phyloP scores from a whole-genome alignment of 37 sponge, comb jelly and placozoan species.

The Cladorhizidae sp. region DNA sequence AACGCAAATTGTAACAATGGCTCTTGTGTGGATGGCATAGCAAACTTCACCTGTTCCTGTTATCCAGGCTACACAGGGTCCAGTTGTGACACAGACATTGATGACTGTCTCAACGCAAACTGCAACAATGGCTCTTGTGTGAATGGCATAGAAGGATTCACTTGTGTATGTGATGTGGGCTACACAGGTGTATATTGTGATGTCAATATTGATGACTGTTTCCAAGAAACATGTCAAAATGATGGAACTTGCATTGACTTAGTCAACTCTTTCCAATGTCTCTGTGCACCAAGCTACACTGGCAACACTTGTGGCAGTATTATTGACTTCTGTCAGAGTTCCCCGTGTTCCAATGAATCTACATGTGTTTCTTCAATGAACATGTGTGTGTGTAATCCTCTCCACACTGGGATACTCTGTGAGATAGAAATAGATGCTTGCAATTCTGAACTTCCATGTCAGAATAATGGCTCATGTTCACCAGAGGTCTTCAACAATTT shows the following conservation, averaged over 20 bases:
- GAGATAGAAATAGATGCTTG: neutral
- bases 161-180: conserved; percentile 44
- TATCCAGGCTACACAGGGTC: conserved; percentile 9
- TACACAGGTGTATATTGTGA: conserved; percentile 63
- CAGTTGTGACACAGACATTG: conserved; percentile 32
- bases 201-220: conserved; percentile 28
- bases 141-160: conserved; percentile 20
- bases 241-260: conserved; percentile 54
- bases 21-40: conserved; percentile 27
- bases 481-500: neutral
- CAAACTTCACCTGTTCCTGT: conserved; percentile 7
- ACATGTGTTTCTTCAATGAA: conserved; percentile 3
- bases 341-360: conserved; percentile 28
- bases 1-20: conserved; percentile 40
- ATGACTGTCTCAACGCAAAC: conserved; percentile 48
- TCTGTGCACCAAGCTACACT: conserved; percentile 50
- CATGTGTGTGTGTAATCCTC: conserved; percentile 18
- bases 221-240: conserved; percentile 1
- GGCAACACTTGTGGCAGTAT: conserved; percentile 39
- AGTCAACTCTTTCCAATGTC: conserved; percentile 17
- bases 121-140: conserved; percentile 55
- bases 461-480: conserved; percentile 33
- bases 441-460: conserved; percentile 23
- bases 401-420: conserved; percentile 49
- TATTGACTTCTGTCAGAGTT: conserved; percentile 27